Percentiles rank a stretch among this genome's conserved stretches.
Conservation (phyloP, 2,797 vertebrate genomes). For the Poeciliopsis gracilis region DNA sequence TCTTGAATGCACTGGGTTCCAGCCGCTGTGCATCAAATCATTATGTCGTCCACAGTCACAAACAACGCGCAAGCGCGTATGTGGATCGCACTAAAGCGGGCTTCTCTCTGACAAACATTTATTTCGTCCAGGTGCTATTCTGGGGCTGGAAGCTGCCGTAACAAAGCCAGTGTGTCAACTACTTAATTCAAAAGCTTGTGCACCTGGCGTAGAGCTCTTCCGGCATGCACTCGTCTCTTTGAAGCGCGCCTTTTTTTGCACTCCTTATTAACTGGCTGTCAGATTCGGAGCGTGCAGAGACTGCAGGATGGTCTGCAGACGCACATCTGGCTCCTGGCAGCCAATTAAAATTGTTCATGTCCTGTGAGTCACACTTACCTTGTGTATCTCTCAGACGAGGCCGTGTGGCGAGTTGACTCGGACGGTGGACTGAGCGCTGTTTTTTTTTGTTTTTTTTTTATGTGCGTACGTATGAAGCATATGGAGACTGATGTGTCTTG, state of each 20-base stretch:
- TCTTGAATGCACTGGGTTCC: background rate
- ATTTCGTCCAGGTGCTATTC: conserved; percentile 26
- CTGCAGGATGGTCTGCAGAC: conserved; percentile 49
- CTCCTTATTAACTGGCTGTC: conserved; percentile 56
- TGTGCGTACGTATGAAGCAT: conserved; percentile 25
- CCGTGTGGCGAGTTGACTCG: conserved; percentile 36
- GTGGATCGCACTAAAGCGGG: background rate
- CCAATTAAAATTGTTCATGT: conserved; percentile 63
- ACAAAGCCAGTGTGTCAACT: conserved; percentile 33
- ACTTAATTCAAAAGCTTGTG: conserved; percentile 63
- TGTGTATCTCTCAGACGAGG: conserved; percentile 30
- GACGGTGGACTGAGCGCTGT: conserved; percentile 37
- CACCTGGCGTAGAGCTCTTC: conserved; percentile 54
- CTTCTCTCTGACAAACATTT: conserved; percentile 21
- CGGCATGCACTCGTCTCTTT: conserved; percentile 23
- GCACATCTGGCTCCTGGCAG: conserved; percentile 52
- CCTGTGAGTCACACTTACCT: conserved; percentile 59
- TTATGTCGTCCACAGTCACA: background rate
- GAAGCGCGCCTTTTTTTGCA: conserved; percentile 47
- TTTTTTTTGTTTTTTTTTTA: background rate
- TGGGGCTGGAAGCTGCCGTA: conserved; percentile 28
- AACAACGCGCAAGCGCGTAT: background rate
- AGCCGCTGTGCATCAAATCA: background rate
- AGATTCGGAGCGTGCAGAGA: conserved; percentile 39
- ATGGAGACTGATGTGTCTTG: conserved; percentile 44